Percentiles rank a stretch among this genome's conserved stretches.
phyloP scores from a whole-genome alignment of 2,888 invertebrate species.

The Dolomedes plantarius region DNA sequence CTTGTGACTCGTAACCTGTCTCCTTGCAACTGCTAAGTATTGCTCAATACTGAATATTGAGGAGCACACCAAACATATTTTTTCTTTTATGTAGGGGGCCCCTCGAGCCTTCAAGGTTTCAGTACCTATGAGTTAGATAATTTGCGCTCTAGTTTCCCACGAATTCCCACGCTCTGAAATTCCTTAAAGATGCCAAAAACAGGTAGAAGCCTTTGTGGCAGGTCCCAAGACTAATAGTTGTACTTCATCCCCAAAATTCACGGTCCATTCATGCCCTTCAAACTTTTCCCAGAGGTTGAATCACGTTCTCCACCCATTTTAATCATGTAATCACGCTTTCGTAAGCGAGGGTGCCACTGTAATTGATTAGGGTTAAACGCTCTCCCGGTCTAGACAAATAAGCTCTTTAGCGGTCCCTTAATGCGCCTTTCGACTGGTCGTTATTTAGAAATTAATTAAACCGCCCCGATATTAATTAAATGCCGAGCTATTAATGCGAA shows the following conservation, averaged over 20 bases:
- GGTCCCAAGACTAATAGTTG: too few species aligned
- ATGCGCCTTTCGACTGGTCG: constrained; percentile 57
- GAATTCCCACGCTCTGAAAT: too few species aligned
- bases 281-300: neutral
- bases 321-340: constrained; percentile 34
- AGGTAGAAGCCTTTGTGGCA: too few species aligned
- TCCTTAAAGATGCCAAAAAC: too few species aligned
- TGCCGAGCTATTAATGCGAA: constrained; percentile 15
- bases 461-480: constrained; percentile 50
- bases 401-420: constrained; percentile 55
- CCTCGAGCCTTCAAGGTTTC: too few species aligned
- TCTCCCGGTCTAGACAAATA: constrained; percentile 49
- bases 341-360: constrained; percentile 13
- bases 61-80: too few species aligned
- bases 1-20: too few species aligned
- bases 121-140: too few species aligned
- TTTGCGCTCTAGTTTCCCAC: too few species aligned
- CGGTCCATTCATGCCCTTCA: neutral
- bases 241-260: neutral
- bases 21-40: too few species aligned
- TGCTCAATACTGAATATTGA: too few species aligned
- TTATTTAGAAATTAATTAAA: constrained; percentile 67
- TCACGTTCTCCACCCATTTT: constrained; percentile 4
- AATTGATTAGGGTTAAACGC: constrained; percentile 65
- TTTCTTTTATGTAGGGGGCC: too few species aligned